These are phyloP conservation scores for Plusia festucae DNA, from an alignment of 2,888 invertebrate genomes.

Conservation along the genomic window DNA sequence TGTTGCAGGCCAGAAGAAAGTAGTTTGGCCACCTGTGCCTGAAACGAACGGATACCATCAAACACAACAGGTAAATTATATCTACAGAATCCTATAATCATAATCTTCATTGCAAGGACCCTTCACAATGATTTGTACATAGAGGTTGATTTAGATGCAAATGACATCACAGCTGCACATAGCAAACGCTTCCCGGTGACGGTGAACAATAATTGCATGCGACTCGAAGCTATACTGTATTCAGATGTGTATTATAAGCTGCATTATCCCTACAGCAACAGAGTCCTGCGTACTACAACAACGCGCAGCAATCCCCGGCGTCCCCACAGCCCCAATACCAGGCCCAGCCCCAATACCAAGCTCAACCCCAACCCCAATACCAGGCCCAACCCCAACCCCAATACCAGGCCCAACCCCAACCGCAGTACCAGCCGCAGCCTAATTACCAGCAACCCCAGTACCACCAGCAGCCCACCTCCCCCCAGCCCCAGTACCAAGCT, in stretches of 20 bases:
- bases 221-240: slow-evolving; percentile 47
- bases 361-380: slow-evolving; percentile 33
- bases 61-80: slow-evolving; percentile 89
- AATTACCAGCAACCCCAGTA: slow-evolving; percentile 66
- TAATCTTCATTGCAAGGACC: slow-evolving; percentile 14
- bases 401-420: slow-evolving; percentile 57
- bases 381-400: slow-evolving; percentile 59
- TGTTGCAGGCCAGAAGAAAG: slow-evolving; percentile 94
- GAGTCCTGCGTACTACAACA: slow-evolving; percentile 84
- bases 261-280: slow-evolving; percentile 79
- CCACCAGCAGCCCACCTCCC: slow-evolving; percentile 65
- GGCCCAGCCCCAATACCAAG: slow-evolving; percentile 57
- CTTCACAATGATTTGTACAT: slow-evolving; percentile 56
- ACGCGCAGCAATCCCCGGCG: slow-evolving; percentile 82
- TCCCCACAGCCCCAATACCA: slow-evolving; percentile 61
- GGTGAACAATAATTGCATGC: slow-evolving; percentile 73
- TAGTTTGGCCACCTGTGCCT: slow-evolving; percentile 96
- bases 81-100: no score
- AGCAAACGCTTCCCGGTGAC: slow-evolving; percentile 74
- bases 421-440: slow-evolving; percentile 50
- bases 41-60: slow-evolving; percentile 91
- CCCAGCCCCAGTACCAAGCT: slow-evolving; percentile 66
- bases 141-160: slow-evolving; percentile 65
- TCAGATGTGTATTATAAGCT: slow-evolving; percentile 64
- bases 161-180: slow-evolving; percentile 77